phyloP scores from a whole-genome alignment of 2,797 vertebrate species.

The Typhlichthys eigenmanni region DNA sequence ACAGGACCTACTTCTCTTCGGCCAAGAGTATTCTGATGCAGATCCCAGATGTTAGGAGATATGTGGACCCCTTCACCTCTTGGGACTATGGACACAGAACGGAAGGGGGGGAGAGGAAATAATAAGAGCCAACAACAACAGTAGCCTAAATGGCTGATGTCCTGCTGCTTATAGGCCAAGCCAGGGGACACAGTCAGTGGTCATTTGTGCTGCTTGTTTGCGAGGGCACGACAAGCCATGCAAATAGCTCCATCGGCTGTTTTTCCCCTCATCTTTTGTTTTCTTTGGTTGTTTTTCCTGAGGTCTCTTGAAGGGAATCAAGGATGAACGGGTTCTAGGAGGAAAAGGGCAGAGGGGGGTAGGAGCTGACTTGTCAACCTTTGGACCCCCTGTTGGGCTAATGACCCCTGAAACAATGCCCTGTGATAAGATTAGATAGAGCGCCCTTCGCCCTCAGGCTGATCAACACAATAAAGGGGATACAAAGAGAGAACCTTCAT shows the following conservation, averaged over 20 bases:
- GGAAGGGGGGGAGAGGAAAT: conserved; percentile 24
- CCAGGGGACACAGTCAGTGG: conserved; percentile 55
- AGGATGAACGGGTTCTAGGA: conserved; percentile 53
- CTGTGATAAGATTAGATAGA: conserved; percentile 83
- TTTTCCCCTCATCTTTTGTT: conserved; percentile 69
- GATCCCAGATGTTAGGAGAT: conserved; percentile 73
- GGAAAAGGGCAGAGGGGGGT: conserved; percentile 55
- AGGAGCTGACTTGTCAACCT: conserved; percentile 76
- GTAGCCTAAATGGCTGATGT: conserved; percentile 66
- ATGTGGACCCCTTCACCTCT: conserved; percentile 55
- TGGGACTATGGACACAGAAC: conserved; percentile 40
- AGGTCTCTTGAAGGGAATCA: conserved; percentile 66
- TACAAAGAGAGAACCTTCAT: conserved; percentile 74
- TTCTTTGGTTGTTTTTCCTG: conserved; percentile 75
- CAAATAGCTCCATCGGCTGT: conserved; percentile 79
- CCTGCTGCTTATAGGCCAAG: conserved; percentile 68
- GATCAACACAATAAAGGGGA: conserved; percentile 70
- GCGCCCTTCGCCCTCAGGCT: conserved; percentile 54
- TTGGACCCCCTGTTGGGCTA: conserved; percentile 79
- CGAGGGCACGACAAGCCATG: conserved; percentile 69
- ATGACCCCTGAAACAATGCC: conserved; percentile 83
- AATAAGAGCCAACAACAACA: conserved; percentile 59
- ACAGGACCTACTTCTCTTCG: conserved; percentile 13
- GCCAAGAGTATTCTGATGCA: conserved; percentile 60
- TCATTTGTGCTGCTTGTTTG: conserved; percentile 65